phyloP scores from a whole-genome alignment of 2,113 vertebrate genomes.

The Tretioscincus oriximinensis region DNA sequence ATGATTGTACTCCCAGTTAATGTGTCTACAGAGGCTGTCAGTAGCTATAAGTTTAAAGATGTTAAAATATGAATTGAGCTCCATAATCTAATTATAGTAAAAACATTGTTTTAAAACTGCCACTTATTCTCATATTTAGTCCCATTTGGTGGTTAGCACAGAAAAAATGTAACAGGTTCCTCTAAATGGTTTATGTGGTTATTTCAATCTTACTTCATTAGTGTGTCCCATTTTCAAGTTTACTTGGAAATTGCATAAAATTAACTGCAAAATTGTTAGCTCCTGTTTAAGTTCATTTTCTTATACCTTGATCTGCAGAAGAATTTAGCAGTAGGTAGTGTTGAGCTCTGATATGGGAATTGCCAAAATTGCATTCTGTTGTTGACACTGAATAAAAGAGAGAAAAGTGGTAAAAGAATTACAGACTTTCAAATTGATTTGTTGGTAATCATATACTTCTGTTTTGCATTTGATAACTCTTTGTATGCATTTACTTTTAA shows the following conservation, averaged over 20 bases:
- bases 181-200: neutral
- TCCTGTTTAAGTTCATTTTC: too few relatives aligned
- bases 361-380: too few relatives aligned
- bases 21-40: neutral
- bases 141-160: neutral
- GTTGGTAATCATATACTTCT: neutral
- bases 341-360: too few relatives aligned
- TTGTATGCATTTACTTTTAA: neutral
- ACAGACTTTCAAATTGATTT: neutral
- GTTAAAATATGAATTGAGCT: neutral
- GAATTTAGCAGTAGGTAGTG: neutral
- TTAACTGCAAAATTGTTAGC: neutral
- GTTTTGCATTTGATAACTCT: neutral
- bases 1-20: neutral
- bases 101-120: conserved; percentile 1
- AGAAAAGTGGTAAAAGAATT: neutral
- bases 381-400: too few relatives aligned
- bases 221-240: neutral
- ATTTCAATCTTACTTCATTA: neutral
- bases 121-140: neutral
- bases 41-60: neutral
- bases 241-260: neutral
- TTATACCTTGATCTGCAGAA: too few relatives aligned
- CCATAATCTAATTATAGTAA: conserved; percentile 1
- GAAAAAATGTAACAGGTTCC: neutral